Base-by-base conservation (phyloP, 92 coral and sea anemone genomes). In the Epizoanthus illoricatus region DNA sequence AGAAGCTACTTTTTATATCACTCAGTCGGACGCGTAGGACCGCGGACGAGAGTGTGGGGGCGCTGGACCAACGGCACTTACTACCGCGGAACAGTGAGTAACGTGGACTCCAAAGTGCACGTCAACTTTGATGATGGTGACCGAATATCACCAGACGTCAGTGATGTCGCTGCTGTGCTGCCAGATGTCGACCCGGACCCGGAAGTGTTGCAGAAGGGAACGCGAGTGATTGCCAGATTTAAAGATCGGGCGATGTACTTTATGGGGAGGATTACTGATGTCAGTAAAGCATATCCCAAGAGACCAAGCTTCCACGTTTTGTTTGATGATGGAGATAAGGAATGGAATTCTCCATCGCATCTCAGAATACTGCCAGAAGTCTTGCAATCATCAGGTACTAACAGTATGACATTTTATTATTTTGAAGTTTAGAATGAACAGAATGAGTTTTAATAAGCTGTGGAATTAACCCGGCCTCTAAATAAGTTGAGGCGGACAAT, bases 301-400 rank as follows among this genome's bases (percentile, higher is more conserved):
- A 68, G 57, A 16, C 92, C 89, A 3, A 76, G 68, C 39, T 85
- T 81, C 74, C 84, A 80, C 28, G 75, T 89, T 70, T 84, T 80
- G 67, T 89, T 89, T 85, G 92, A 89, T 70, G 92, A 89, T 81
- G 92, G 92, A 11, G 89, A 85, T 54, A 89, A 81, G 64, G 85
- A 83, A 8, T 75, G 79, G 62, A 88, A 81, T 39, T 40, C 23
- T 5, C 52, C 87, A 49, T 71, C 84, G 47, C 84, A 85, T 17
- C 28, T 89, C 43, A 57, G 92, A 71, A 73, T 89, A 64, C 36
- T 89, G 39, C 92, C 89, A 1, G 89, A 80, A 36, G 52, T 82
- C 7, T 24, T 78, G 57, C 74, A 40, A 8, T n/a, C 87, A 68
- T 41, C 82, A 78, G 82, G 82, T 78, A 52, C 56, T 13, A 52